Base-by-base conservation (phyloP, 2,113 vertebrate genomes). In the Brachyhypopomus occidentalis region DNA sequence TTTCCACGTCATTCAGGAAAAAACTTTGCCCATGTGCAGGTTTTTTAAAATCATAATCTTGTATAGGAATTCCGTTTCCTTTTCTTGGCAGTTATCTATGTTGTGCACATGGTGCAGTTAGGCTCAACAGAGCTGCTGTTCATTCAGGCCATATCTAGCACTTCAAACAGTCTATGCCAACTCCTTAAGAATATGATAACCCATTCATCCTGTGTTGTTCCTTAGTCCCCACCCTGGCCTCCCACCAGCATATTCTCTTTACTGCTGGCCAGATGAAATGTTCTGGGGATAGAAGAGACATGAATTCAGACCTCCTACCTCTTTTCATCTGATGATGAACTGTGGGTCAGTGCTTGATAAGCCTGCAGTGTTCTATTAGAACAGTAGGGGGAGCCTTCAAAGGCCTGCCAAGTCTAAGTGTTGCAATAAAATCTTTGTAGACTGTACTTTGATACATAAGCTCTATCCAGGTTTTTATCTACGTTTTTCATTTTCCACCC, bases 351-450 rank as follows among this genome's bases (percentile, higher is more conserved):
- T 72, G 58, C 27, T 72, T 17, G 66, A 79, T 82, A 38, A 76
- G 12, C 41, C 60, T 83, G 73, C 38, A 74, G 16, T 84, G 55
- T 67, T 27, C 16, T 66, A 82, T 77, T 22, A 66, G 4, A 74
- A 91, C 92, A 90, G 87, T 85, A 91, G 91, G 88, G 86, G 91
- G 89, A 64, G 91, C 89, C 87, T 86, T 86, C 82, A 84, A 70
- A 87, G 89, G 83, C 81, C 81, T 52, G 62, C 25, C 52, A 72
- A 52, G 30, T 34, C 41, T 82, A 56, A 38, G 2, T 70, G 27
- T 62, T 75, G 38, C 52, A 45, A 25, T 56, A 75, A 73, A 27
- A 34, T 27, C 55, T 34, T 58, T 38, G 52, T 60, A 67, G 8
- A 20, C 8, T 30, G 20, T 20, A 62, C 77, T 72, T 70, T 20